Percentiles rank a stretch among this genome's conserved stretches.
phyloP scores from a whole-genome alignment of 2,888 invertebrate species.

The Apodemia arnacis region DNA sequence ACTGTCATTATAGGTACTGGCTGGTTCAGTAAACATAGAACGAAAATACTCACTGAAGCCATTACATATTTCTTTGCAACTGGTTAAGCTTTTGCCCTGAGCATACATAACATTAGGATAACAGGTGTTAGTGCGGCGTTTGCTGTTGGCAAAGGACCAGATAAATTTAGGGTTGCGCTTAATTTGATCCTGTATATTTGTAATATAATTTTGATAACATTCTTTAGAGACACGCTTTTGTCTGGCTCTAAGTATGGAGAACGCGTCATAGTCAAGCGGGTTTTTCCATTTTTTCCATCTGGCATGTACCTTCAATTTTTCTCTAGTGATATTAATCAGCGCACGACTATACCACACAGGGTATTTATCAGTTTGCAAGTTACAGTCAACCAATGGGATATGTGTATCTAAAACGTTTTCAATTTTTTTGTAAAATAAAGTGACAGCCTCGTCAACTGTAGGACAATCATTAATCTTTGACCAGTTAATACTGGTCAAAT shows the following conservation, averaged over 20 bases:
- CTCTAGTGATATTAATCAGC: background rate
- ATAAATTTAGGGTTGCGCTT: background rate
- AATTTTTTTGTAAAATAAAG: background rate
- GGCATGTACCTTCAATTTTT: background rate
- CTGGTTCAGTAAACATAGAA: background rate
- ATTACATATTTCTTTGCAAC: background rate
- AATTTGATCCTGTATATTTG: background rate
- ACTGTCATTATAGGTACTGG: background rate
- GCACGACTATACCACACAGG: background rate
- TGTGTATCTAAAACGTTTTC: background rate
- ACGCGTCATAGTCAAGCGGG: background rate
- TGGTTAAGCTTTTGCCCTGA: background rate
- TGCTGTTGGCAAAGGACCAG: background rate
- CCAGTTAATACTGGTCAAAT: background rate
- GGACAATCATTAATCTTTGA: background rate
- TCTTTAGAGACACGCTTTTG: background rate
- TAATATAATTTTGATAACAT: background rate
- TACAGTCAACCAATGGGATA: background rate
- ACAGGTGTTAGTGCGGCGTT: background rate
- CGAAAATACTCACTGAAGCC: background rate
- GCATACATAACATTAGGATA: background rate
- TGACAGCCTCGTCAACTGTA: background rate
- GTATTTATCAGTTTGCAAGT: background rate
- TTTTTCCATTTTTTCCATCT: background rate
- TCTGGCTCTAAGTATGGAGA: background rate